These are phyloP conservation scores for Papilio dardanus DNA, from an alignment of 1,140 invertebrate genomes.

Conservation along the genomic window DNA sequence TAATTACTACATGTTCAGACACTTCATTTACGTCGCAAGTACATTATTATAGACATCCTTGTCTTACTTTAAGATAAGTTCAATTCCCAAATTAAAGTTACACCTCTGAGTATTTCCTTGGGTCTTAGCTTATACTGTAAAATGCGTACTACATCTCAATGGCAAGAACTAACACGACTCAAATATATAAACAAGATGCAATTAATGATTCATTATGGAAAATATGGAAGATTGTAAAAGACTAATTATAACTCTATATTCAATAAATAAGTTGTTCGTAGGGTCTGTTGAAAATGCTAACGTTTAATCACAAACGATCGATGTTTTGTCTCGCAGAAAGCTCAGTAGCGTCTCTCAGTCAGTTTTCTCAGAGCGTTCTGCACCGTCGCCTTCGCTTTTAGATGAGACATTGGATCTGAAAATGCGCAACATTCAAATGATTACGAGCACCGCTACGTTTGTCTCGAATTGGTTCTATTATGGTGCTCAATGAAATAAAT, in stretches of 20 bases:
- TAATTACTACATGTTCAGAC: conserved; percentile 6
- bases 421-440: conserved; percentile 39
- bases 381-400: conserved; percentile 80
- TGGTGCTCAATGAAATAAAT: conserved; percentile 3
- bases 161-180: conserved; percentile 26
- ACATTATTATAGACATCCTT: conserved; percentile 4
- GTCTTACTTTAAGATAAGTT: neutral
- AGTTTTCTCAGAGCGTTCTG: conserved; percentile 80
- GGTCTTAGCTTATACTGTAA: conserved; percentile 27
- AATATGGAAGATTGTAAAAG: conserved; percentile 18
- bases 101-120: neutral
- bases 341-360: conserved; percentile 76
- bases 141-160: conserved; percentile 21
- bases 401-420: conserved; percentile 78
- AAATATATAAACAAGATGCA: conserved; percentile 32
- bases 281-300: conserved; percentile 57
- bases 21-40: conserved; percentile 13
- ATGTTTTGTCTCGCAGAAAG: conserved; percentile 43
- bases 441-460: neutral
- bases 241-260: conserved; percentile 1
- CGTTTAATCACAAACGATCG: conserved; percentile 53
- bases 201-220: conserved; percentile 10
- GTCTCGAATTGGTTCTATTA: conserved; percentile 22
- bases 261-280: conserved; percentile 43
- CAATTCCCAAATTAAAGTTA: neutral